phyloP scores from a whole-genome alignment of 2,888 invertebrate genomes.

The Xylota segnis region DNA sequence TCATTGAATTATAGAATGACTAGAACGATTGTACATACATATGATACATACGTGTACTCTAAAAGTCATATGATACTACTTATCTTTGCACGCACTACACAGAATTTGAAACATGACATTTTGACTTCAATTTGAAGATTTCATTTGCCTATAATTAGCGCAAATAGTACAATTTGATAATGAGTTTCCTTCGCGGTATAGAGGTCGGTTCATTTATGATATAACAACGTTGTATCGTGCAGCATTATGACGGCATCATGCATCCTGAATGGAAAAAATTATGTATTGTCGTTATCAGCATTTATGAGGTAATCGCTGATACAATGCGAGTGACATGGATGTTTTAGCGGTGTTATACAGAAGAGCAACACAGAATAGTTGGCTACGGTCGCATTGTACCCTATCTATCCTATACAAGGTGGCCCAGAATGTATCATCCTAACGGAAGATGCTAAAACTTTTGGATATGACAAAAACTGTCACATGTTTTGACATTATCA shows the following conservation, averaged over 20 bases:
- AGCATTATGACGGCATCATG: background rate
- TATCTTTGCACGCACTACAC: background rate
- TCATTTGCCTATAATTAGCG: background rate
- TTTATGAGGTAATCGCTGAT: too few species aligned
- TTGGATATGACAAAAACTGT: too few species aligned
- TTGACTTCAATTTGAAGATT: background rate
- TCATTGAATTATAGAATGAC: background rate
- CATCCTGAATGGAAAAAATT: background rate
- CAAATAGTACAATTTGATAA: constrained; percentile 19
- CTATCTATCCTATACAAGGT: too few species aligned
- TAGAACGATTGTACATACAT: background rate
- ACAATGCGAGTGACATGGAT: too few species aligned
- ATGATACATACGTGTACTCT: too few species aligned
- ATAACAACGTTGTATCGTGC: background rate
- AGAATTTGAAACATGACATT: background rate
- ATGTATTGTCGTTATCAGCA: background rate
- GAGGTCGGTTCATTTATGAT: constrained; percentile 8
- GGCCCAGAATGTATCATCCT: too few species aligned
- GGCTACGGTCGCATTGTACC: too few species aligned
- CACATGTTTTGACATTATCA: too few species aligned
- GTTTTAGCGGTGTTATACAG: too few species aligned
- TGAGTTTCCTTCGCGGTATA: background rate
- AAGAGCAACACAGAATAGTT: too few species aligned
- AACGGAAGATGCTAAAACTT: too few species aligned
- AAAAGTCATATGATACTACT: constrained; percentile 4